phyloP scores from a whole-genome alignment of 2,888 invertebrate species.

The Taphrorychus bicolor region DNA sequence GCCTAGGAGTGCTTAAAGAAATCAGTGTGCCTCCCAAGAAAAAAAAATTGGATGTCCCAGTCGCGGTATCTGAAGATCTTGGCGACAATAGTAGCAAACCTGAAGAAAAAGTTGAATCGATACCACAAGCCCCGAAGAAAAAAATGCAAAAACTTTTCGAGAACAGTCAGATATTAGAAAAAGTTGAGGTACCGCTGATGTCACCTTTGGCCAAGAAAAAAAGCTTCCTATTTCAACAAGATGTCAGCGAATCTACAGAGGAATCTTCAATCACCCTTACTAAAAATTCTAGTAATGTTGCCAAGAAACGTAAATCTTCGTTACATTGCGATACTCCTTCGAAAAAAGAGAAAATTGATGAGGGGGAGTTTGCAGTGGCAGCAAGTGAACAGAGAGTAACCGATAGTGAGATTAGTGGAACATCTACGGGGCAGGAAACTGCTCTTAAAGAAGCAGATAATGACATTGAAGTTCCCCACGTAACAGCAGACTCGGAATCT shows the following conservation, averaged over 20 bases:
- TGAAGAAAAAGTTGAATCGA: slow-evolving; percentile 8
- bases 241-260: background rate
- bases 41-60: slow-evolving; percentile 36
- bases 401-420: background rate
- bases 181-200: slow-evolving; percentile 30
- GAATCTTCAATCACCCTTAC: background rate
- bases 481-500: background rate
- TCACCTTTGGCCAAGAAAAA: slow-evolving; percentile 41
- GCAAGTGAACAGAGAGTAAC: background rate
- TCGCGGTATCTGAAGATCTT: background rate
- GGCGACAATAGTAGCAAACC: too few relatives aligned
- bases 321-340: background rate
- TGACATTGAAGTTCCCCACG: background rate
- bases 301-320: background rate
- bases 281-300: background rate
- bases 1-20: slow-evolving; percentile 2
- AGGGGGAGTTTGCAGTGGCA: slow-evolving; percentile 6
- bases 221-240: slow-evolving; percentile 14
- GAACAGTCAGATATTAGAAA: slow-evolving; percentile 29
- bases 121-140: slow-evolving; percentile 37
- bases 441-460: background rate
- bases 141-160: slow-evolving; percentile 40
- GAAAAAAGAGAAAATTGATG: slow-evolving; percentile 13
- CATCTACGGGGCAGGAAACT: too few relatives aligned
- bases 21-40: slow-evolving; percentile 38